A percentile compares a stretch with the other conserved stretches of the same genome.
Evolutionary conservation across 1,140 invertebrate species (phyloP).

Genomic region (Aphaenogaster rudis): DNA sequence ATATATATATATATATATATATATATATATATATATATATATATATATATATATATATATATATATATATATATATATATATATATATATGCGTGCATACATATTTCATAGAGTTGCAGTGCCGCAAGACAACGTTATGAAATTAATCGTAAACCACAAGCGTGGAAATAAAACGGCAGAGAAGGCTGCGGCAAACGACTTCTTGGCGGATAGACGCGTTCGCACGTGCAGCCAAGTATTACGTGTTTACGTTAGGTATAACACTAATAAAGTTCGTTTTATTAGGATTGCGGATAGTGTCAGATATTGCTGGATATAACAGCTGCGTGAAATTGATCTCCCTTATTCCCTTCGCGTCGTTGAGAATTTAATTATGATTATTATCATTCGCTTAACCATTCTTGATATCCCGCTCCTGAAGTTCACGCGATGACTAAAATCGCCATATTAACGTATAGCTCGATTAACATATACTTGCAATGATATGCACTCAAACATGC

Average conservation of each 20-base stretch:
- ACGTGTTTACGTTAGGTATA: conserved; percentile 37
- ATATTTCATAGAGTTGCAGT: conserved; percentile 43
- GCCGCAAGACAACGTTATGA: conserved; percentile 57
- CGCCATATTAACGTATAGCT: not conserved
- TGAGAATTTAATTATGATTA: conserved; percentile 43
- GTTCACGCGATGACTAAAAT: not conserved
- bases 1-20: conserved; percentile 6
- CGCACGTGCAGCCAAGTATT: conserved; percentile 50
- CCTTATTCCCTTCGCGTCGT: not conserved
- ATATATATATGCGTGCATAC: not conserved
- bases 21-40: not conserved
- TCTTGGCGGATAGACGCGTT: conserved; percentile 59
- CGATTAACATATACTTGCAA: not conserved
- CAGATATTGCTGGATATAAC: conserved; percentile 17
- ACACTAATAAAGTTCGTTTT: conserved; percentile 50
- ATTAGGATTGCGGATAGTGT: conserved; percentile 26
- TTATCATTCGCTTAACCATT: not conserved
- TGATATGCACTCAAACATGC: not conserved
- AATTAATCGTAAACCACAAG: conserved; percentile 62
- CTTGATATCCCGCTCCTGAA: not conserved
- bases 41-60: not conserved
- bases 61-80: not conserved
- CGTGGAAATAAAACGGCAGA: conserved; percentile 53
- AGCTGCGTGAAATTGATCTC: conserved; percentile 14
- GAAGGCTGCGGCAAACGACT: conserved; percentile 49